Base-by-base conservation (phyloP, 2,113 vertebrate genomes). In the Chlorodrepanis virens region DNA sequence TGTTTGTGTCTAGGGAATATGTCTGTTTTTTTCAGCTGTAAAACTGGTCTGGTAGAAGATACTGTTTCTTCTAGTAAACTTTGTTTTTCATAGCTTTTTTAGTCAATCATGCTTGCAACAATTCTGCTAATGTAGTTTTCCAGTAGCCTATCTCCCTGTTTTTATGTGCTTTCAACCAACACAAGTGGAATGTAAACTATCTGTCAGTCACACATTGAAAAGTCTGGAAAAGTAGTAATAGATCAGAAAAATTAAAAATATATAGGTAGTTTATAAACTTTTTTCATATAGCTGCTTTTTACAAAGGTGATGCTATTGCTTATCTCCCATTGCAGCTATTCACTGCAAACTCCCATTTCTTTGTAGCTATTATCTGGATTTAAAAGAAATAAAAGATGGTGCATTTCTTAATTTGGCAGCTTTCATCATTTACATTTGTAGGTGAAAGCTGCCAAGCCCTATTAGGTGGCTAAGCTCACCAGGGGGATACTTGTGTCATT, bases 391-490 rank as follows among this genome's bases (percentile, higher is more conserved):
- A 37, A 35, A 69, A 28, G 2, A 16, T 25, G 8, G 15, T 71
- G 2, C 14, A 11, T 83, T 65, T 67, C 54, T 70, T 61, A 35
- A 87, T 90, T 83, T 89, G 57, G 24, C 61, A 45, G 18, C 85
- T 92, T 79, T 85, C n/a, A 74, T 85, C 16, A 60, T 87, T 96
- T 95, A 39, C 22, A 12, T 93, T 91, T 81, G 89, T 53, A 77
- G 72, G 49, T 91, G 81, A 83, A 83, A 87, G 68, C 87, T 97
- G 93, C 76, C 94, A 94, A 71, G 54, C 57, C 95, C 79, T 89
- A 40, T 78, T 94, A 94, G n/a, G 45, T 56, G 61, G 14, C 39
- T 96, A 44, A 93, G 75, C 74, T 92, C 42, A 80, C 44, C 27
- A 53, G 33, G n/a, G 31, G 31, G n/a, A 33, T 78, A 45, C 76